phyloP scores from a whole-genome alignment of 2,797 vertebrate genomes.

The Esox lucius region DNA sequence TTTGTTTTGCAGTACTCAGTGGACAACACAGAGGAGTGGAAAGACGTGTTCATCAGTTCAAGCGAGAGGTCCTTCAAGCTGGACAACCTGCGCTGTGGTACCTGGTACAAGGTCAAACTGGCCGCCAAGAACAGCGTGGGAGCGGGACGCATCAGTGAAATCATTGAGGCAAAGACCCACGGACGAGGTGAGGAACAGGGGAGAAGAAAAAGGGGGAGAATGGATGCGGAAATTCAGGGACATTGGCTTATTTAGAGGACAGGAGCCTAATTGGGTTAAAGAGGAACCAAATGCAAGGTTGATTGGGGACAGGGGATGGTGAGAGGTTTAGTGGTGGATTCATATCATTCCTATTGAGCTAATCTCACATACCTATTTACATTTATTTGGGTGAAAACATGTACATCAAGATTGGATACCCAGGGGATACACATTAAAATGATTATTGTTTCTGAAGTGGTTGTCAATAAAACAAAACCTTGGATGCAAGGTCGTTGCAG shows the following conservation, averaged over 20 bases:
- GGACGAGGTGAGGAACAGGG: slow-evolving; percentile 81
- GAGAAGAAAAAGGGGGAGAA: neutral
- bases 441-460: too few species aligned
- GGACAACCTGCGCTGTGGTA: slow-evolving; percentile 95
- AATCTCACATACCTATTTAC: too few species aligned
- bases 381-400: too few species aligned
- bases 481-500: too few species aligned
- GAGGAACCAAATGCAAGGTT: neutral
- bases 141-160: slow-evolving; percentile 96
- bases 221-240: neutral
- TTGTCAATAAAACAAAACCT: too few species aligned
- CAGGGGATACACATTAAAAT: too few species aligned
- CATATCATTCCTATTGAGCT: too few species aligned
- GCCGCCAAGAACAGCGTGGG: slow-evolving; percentile 98
- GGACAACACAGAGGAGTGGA: slow-evolving; percentile 98
- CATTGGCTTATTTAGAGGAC: neutral
- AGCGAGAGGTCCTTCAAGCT: slow-evolving; percentile 92
- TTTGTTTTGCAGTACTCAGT: slow-evolving; percentile 97
- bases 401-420: too few species aligned
- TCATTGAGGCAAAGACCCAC: slow-evolving; percentile 97
- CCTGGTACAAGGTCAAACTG: slow-evolving; percentile 99
- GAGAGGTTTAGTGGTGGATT: neutral
- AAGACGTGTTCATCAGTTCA: slow-evolving; percentile 95
- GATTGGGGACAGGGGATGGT: too few species aligned
- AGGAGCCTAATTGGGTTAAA: neutral